Percentiles rank a stretch among this genome's conserved stretches.
Conservation (phyloP, 2,888 invertebrate genomes). For the Napeogenes sylphis region DNA sequence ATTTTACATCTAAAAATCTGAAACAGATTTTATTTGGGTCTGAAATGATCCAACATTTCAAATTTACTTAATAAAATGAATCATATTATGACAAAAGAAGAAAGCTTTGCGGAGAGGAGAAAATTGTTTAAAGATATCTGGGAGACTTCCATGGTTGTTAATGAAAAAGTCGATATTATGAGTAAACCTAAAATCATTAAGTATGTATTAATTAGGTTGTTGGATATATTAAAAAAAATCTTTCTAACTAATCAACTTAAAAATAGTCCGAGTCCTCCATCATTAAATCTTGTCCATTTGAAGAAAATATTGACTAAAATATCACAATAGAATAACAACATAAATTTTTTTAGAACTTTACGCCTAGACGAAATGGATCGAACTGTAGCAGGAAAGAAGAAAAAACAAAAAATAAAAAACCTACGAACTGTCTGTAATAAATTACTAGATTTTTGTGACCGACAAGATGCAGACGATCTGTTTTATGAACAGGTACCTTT, state of each 20-base stretch:
- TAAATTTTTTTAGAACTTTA: conserved; percentile 47
- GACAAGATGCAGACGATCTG: conserved; percentile 54
- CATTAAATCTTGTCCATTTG: no score
- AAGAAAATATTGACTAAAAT: no score
- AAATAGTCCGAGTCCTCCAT: no score
- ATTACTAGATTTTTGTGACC: conserved; percentile 60
- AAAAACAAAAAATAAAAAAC: conserved; percentile 56
- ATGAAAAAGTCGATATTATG: conserved; percentile 49
- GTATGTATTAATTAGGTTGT: conserved; percentile 38
- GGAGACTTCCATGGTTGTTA: conserved; percentile 52
- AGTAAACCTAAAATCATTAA: conserved; percentile 63
- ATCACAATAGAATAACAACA: neutral
- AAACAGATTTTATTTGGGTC: no score
- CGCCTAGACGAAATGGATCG: conserved; percentile 51
- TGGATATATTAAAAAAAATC: neutral
- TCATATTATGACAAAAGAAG: conserved; percentile 43
- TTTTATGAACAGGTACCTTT: conserved; percentile 47
- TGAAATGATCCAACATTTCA: neutral
- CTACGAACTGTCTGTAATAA: conserved; percentile 59
- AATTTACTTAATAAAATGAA: conserved; percentile 20
- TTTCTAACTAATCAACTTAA: no score
- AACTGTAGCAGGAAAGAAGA: conserved; percentile 44
- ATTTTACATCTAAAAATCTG: no score
- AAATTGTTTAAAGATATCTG: conserved; percentile 64
- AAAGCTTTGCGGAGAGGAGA: conserved; percentile 59